Conservation (phyloP, 2,888 invertebrate genomes). For the Scaeva pyrastri region DNA sequence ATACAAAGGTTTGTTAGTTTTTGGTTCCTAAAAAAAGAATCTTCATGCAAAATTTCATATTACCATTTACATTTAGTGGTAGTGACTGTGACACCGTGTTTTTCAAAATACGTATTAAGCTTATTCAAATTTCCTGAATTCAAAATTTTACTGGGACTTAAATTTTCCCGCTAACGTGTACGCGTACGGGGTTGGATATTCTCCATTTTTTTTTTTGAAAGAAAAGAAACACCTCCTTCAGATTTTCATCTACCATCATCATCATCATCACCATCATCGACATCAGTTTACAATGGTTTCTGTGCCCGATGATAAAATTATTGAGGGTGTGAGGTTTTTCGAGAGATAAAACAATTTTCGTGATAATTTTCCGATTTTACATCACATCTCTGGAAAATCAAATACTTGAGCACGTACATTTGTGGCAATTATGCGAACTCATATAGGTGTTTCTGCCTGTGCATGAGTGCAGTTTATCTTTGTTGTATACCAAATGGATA, state of each 20-base stretch:
- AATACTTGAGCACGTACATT: constrained; percentile 78
- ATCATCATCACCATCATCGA: background rate
- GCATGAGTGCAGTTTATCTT: constrained; percentile 46
- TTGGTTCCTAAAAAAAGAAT: too few relatives aligned
- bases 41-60: too few relatives aligned
- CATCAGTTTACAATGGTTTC: background rate
- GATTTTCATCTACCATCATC: background rate
- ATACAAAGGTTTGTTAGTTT: too few relatives aligned
- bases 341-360: constrained; percentile 53
- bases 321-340: constrained; percentile 2
- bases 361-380: constrained; percentile 71
- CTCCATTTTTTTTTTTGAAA: background rate
- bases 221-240: background rate
- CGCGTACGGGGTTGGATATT: background rate
- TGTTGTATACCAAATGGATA: constrained; percentile 1
- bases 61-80: too few relatives aligned
- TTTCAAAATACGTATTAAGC: too few relatives aligned
- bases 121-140: too few relatives aligned
- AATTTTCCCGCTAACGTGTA: too few relatives aligned
- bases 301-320: background rate
- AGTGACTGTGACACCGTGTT: too few relatives aligned
- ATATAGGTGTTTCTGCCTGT: constrained; percentile 74
- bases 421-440: constrained; percentile 78
- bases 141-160: too few relatives aligned
- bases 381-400: constrained; percentile 57